These are phyloP conservation scores for Erythrolamprus reginae DNA, from an alignment of 2,113 vertebrate genomes.

Conservation along the genomic window DNA sequence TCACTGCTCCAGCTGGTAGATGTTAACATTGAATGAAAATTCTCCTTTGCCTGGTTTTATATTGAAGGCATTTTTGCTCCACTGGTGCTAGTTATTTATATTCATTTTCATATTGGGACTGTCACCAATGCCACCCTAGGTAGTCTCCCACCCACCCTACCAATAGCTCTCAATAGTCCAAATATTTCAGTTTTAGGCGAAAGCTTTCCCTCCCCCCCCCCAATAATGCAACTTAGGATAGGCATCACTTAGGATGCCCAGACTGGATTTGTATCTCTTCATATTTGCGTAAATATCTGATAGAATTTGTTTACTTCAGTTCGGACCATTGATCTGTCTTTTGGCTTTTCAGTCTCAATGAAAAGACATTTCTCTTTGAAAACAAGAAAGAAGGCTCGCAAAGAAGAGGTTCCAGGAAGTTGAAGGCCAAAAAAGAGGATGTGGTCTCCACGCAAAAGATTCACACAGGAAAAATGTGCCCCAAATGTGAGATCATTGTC, in stretches of 20 bases:
- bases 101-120: background rate
- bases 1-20: background rate
- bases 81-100: background rate
- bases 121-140: background rate
- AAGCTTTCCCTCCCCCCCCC: no score
- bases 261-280: background rate
- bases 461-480: constrained; percentile 54
- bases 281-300: fast-evolving
- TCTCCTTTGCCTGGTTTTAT: background rate
- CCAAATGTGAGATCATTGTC: constrained; percentile 51
- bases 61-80: background rate
- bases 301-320: background rate
- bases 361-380: constrained; percentile 23
- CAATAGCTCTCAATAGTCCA: background rate
- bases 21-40: background rate
- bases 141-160: background rate
- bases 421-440: constrained; percentile 24
- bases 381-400: constrained; percentile 38
- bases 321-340: background rate
- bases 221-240: no score
- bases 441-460: constrained; percentile 26
- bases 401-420: constrained; percentile 33
- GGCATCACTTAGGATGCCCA: background rate
- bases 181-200: background rate
- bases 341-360: constrained; percentile 41